Evolutionary conservation across 30 jellyfish, hydroid and myxozoan genomes (phyloP), one percentile per base, ranked within the genome.

Genomic region (Morbakka virulenta): DNA sequence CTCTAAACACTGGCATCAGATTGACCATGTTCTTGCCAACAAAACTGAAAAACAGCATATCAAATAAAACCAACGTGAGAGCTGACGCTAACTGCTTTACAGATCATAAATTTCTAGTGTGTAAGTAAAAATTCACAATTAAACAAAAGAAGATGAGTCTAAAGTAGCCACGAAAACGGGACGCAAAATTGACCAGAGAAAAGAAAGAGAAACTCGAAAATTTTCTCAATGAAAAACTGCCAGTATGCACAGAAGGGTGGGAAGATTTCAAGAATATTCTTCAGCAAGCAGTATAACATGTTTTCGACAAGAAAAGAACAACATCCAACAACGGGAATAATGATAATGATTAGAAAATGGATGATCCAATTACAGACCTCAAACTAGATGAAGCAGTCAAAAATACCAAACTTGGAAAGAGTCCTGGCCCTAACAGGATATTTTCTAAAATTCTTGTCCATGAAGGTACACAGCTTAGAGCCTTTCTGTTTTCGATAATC

Each of bases 21-120:
- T 70, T 48, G 82, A 70, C 74, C 82, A 70, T 49, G 82, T 70
- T 35, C 61, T 70, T n/a, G 64, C 82, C 32, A 49, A 70, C 34
- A 69, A 27, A 4, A 31, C n/a, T 70, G 82, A 69, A 70, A 70
- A 70, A 70, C 82, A 70, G 49, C 34, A 30, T 32, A 70, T 70
- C 57, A 70, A 70, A 47, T 11, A 73, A 70, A 31, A 70, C 49
- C 76, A 32, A 70, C 82, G 71, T 25, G 28, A 33, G 29, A 30
- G 82, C 82, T n/a, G 82, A 70, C 30, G 82, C 49, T 72, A 70
- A 28, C n/a, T n/a, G n/a, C n/a, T n/a, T n/a, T n/a, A n/a, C n/a
- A n/a, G n/a, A n/a, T n/a, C n/a, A n/a, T n/a, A 70, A 70, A 72
- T 70, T 70, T 69, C 74, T 70, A 29, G 34, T 48, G 27, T 20